Evolutionary conservation across 2,797 vertebrate genomes (phyloP), one percentile per base, ranked within the genome.

Genomic region (Acanthopagrus latus): DNA sequence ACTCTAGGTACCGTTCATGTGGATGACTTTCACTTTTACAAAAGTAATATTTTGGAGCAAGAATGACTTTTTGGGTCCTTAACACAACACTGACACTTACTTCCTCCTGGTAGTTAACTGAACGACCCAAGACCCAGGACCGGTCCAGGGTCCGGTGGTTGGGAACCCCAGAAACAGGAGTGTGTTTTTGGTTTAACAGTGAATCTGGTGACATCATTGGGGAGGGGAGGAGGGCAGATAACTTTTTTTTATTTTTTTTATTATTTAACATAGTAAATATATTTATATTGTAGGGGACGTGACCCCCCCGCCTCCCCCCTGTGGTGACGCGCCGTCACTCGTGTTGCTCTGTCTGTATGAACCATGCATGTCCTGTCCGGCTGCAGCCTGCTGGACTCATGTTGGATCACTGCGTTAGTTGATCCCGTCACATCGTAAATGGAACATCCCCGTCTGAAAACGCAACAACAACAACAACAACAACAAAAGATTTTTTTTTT

Each of bases 381-480:
- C 78, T 73, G 80, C 75, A 65, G 58, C 33, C 33, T 33, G 11
- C 73, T 70, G 75, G 52, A 69, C 51, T 44, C 62, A 60, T 79
- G 64, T 72, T 62, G 67, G 16, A 63, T 54, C 52, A 16, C 62
- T 66, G 70, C 78, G 74, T 41, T 46, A 16, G 58, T 41, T 66
- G 46, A 66, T 46, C 54, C 13, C 33, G 2, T 33, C 33, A 33
- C 33, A 33, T 33, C 33, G 1, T 38, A 62, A 67, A 50, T 25
- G 29, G 27, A 58, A 66, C 54, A 44, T 44, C 43, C 58, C 76
- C 56, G 29, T 78, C 57, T 73, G 55, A 81, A 87, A 81, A 8
- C 29, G 29, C 29, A 8, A 33, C 33, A 33, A 8, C 7, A 33
- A 8, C 27, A 27, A 33, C 1, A 6, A 33, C 1, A 29, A n/a